These are phyloP conservation scores for Poeciliopsis presidionis DNA, from an alignment of 2,797 vertebrate species.

Conservation along the genomic window DNA sequence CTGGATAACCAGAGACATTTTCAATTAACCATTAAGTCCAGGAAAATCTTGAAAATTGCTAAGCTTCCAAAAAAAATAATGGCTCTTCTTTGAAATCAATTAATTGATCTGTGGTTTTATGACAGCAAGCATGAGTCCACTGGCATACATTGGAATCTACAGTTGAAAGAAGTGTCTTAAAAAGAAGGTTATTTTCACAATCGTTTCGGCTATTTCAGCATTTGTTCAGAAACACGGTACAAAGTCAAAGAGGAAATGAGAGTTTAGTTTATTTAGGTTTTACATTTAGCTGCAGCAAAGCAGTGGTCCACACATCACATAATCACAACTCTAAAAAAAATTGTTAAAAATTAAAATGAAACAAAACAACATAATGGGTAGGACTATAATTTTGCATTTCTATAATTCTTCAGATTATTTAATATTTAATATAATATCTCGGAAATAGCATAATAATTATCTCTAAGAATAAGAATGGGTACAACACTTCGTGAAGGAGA, in stretches of 20 bases:
- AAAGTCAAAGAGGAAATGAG: neutral
- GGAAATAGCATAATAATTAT: neutral
- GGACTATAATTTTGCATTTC: constrained; percentile 1
- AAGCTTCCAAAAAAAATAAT: constrained; percentile 11
- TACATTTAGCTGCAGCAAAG: too few species aligned
- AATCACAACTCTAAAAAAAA: too few species aligned
- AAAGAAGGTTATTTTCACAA: constrained; percentile 24
- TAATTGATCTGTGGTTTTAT: constrained; percentile 29
- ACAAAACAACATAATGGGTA: neutral
- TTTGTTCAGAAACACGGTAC: neutral
- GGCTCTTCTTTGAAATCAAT: constrained; percentile 29
- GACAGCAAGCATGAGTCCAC: constrained; percentile 9
- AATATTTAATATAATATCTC: neutral
- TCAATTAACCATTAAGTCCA: constrained; percentile 26
- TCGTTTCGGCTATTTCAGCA: constrained; percentile 1
- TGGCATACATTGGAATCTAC: constrained; percentile 13
- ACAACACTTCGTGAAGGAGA: neutral
- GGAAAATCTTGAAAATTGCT: constrained; percentile 18
- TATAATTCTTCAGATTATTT: neutral
- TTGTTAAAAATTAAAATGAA: too few species aligned
- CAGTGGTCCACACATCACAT: too few species aligned
- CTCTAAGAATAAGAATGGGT: neutral
- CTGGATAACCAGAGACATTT: constrained; percentile 22
- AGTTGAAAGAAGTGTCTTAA: neutral
- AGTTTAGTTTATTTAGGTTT: too few species aligned